Percentiles rank a stretch among this genome's conserved stretches.
These are phyloP conservation scores for Lasioglossum lativentre DNA, from an alignment of 2,888 invertebrate genomes.

Conservation along the genomic window DNA sequence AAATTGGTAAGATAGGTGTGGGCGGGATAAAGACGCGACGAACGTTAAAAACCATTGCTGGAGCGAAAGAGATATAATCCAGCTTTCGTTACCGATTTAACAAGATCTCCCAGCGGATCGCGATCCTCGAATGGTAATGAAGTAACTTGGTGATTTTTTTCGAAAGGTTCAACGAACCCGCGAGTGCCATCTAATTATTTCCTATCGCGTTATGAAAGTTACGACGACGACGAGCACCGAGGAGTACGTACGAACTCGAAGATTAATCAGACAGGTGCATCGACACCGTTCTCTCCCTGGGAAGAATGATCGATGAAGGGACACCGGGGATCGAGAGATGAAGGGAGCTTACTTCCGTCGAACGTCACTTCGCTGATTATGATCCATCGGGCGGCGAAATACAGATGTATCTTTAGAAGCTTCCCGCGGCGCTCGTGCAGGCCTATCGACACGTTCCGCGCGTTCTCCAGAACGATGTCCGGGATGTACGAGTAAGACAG, in stretches of 20 bases:
- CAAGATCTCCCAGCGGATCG: constrained; percentile 26
- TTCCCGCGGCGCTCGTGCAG: constrained; percentile 87
- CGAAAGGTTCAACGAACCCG: constrained; percentile 3
- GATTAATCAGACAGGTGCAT: constrained; percentile 26
- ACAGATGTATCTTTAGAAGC: constrained; percentile 88
- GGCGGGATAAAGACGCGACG: constrained; percentile 41
- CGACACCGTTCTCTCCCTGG: neutral
- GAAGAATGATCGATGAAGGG: constrained; percentile 18
- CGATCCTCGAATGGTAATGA: constrained; percentile 35
- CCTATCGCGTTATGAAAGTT: constrained; percentile 6
- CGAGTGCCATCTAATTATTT: constrained; percentile 29
- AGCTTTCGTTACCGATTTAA: constrained; percentile 46
- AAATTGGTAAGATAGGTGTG: constrained; percentile 53
- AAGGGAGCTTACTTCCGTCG: constrained; percentile 85
- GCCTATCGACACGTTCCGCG: constrained; percentile 89
- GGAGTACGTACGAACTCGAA: neutral
- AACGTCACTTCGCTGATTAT: constrained; percentile 90
- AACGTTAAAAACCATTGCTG: constrained; percentile 45
- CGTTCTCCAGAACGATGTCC: constrained; percentile 87
- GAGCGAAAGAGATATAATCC: constrained; percentile 57
- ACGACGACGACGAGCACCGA: neutral
- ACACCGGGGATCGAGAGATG: neutral
- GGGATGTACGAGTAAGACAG: constrained; percentile 86
- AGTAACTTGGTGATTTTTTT: constrained; percentile 38
- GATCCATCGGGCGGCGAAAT: constrained; percentile 90